Percentiles rank a stretch among this genome's conserved stretches.
Evolutionary conservation across 2,113 vertebrate genomes (phyloP).

Genomic region (Gracilinanus agilis): DNA sequence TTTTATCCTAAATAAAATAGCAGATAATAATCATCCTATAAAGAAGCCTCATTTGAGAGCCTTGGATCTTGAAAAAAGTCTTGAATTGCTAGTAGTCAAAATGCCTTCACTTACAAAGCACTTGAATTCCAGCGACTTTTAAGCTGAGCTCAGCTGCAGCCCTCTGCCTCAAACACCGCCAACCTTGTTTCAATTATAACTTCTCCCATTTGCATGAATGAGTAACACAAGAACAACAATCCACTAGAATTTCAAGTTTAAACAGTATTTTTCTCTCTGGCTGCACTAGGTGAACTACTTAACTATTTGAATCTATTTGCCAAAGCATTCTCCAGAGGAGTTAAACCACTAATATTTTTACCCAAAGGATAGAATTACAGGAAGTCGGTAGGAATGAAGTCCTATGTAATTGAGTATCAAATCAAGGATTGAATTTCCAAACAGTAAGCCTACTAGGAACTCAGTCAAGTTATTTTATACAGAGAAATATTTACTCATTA

Average conservation of each 20-base stretch:
- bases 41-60: conserved; percentile 83
- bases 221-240: conserved; percentile 82
- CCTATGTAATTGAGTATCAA: conserved; percentile 90
- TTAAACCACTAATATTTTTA: conserved; percentile 96
- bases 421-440: conserved; percentile 86
- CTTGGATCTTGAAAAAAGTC: conserved; percentile 82
- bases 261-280: conserved; percentile 83
- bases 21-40: conserved; percentile 66
- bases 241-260: conserved; percentile 81
- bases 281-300: conserved; percentile 81
- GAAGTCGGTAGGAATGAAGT: conserved; percentile 94
- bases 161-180: conserved; percentile 82
- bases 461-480: conserved; percentile 77
- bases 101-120: conserved; percentile 82
- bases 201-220: conserved; percentile 84
- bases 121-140: conserved; percentile 80
- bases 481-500: conserved; percentile 56
- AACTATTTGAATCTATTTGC: conserved; percentile 82
- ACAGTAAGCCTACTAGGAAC: conserved; percentile 84
- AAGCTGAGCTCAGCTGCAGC: conserved; percentile 81
- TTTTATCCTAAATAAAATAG: conserved; percentile 74
- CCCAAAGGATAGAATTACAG: conserved; percentile 95
- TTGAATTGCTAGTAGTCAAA: conserved; percentile 83
- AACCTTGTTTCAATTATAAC: conserved; percentile 85
- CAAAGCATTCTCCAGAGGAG: conserved; percentile 88